Evolutionary conservation across 2,113 vertebrate species (phyloP).

Genomic region (Motacilla tschutschensis): DNA sequence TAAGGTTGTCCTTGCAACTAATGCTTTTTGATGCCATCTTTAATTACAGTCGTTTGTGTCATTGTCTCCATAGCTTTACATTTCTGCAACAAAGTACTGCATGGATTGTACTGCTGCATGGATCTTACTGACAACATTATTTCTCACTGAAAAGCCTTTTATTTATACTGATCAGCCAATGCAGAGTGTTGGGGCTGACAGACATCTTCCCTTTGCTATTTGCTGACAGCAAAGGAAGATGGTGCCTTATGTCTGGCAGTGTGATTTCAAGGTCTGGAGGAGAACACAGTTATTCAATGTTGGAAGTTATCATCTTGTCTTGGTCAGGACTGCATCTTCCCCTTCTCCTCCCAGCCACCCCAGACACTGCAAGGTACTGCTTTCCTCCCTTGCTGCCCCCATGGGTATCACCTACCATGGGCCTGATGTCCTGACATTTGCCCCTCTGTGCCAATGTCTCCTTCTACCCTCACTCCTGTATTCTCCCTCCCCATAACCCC

Average conservation of each 20-base stretch:
- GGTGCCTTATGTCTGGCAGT: fast-evolving
- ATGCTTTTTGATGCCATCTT: slow-evolving; percentile 24
- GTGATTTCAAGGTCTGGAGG: not conserved
- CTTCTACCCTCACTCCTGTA: not conserved
- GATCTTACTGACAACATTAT: slow-evolving; percentile 11
- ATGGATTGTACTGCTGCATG: not conserved
- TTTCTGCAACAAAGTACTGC: not conserved
- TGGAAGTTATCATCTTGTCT: not conserved
- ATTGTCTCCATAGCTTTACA: slow-evolving; percentile 8
- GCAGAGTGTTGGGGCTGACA: not conserved
- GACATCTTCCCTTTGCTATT: not conserved
- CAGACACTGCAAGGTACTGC: not conserved
- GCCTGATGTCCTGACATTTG: not conserved
- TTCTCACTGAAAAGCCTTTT: not conserved
- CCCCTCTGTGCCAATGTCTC: not conserved
- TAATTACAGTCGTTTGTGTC: not conserved
- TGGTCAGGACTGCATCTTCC: not conserved
- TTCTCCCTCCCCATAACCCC: not conserved
- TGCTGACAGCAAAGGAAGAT: not conserved
- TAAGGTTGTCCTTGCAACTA: slow-evolving; percentile 23
- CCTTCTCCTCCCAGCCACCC: not conserved
- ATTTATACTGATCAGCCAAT: not conserved
- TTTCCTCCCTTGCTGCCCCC: not conserved
- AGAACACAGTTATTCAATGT: fast-evolving
- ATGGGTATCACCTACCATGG: not conserved